Percentiles rank a stretch among this genome's conserved stretches.
phyloP scores from a whole-genome alignment of 2,113 vertebrate genomes.

The Scatophagus argus region DNA sequence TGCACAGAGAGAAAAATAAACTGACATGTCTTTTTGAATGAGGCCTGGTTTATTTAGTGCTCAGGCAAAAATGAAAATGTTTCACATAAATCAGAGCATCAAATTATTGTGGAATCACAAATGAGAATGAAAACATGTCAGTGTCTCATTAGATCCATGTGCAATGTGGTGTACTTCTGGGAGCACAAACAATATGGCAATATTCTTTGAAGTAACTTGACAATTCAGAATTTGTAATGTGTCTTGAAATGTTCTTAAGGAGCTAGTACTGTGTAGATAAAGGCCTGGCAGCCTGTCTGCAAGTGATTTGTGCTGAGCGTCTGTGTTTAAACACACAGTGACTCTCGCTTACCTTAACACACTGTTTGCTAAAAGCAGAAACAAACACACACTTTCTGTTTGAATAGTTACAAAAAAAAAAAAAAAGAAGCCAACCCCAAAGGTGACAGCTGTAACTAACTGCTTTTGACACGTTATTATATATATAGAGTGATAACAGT shows the following conservation, averaged over 20 bases:
- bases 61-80: conserved; percentile 5
- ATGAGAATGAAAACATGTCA: conserved; percentile 22
- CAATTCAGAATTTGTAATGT: conserved; percentile 20
- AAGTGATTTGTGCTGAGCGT: neutral
- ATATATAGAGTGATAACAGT: conserved; percentile 3
- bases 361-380: conserved; percentile 31
- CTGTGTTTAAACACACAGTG: conserved; percentile 26
- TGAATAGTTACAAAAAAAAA: conserved; percentile 1
- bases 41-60: conserved; percentile 8
- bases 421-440: conserved; percentile 16
- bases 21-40: conserved; percentile 8
- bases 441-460: conserved; percentile 33
- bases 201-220: conserved; percentile 20
- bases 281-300: conserved; percentile 21
- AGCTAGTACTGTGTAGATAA: conserved; percentile 11
- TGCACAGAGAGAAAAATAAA: neutral
- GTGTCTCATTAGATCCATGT: neutral
- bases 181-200: neutral
- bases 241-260: neutral
- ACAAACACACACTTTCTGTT: neutral
- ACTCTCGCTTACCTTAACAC: conserved; percentile 5
- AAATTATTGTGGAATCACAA: conserved; percentile 19
- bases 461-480: conserved; percentile 3
- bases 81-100: conserved; percentile 26
- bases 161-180: neutral